Conservation (phyloP, 2,113 vertebrate genomes). For the Eubucco bourcierii region DNA sequence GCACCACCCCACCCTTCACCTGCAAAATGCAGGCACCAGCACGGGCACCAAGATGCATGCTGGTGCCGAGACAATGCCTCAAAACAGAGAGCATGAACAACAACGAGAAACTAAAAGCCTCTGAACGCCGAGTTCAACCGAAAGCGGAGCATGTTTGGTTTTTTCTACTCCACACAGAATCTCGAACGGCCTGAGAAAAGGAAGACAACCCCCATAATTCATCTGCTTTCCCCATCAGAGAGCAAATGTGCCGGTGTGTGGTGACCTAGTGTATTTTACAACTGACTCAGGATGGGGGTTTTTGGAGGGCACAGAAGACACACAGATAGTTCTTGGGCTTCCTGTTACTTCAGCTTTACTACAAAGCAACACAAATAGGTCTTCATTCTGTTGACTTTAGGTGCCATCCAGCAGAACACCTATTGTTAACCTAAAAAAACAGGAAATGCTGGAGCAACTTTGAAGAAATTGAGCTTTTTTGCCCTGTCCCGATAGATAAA, state of each 20-base stretch:
- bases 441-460: conserved; percentile 18
- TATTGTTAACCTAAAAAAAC: conserved; percentile 58
- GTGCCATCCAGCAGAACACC: conserved; percentile 9
- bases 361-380: conserved; percentile 50
- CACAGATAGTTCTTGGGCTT: conserved; percentile 18
- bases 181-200: neutral
- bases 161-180: neutral
- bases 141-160: neutral
- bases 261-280: neutral
- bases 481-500: conserved; percentile 20
- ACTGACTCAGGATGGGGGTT: neutral
- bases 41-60: neutral
- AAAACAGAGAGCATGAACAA: neutral
- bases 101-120: neutral
- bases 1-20: neutral
- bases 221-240: neutral
- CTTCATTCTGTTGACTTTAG: conserved; percentile 34
- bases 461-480: neutral
- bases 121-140: rapidly evolving
- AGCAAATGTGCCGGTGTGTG: neutral
- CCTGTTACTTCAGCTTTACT: conserved; percentile 57
- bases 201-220: neutral
- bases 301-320: conserved; percentile 29
- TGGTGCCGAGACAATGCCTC: neutral
- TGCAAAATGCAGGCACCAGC: neutral